phyloP scores from a whole-genome alignment of 2,888 invertebrate genomes.

The Malthinus seriepunctatus region DNA sequence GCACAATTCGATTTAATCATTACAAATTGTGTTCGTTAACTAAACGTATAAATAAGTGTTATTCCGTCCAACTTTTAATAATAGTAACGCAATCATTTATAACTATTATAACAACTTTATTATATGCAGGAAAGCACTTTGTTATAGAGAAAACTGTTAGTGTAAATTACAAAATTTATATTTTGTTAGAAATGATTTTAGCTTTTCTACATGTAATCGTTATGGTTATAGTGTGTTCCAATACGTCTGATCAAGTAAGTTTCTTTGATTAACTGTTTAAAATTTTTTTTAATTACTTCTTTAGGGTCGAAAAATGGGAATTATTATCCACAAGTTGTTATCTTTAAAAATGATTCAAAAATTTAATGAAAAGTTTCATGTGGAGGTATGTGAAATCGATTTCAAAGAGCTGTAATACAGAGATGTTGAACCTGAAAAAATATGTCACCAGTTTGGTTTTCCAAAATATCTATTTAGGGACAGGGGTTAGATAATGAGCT shows the following conservation, averaged over 20 bases:
- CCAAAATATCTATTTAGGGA: no score
- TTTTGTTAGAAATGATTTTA: conserved; percentile 1
- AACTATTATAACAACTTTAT: conserved; percentile 2
- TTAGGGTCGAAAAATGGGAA: conserved; percentile 5
- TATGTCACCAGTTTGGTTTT: no score
- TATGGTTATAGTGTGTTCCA: conserved; percentile 4
- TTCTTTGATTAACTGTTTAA: background rate
- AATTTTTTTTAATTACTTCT: background rate
- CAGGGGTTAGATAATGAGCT: no score
- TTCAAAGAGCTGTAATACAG: no score
- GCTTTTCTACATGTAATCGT: background rate
- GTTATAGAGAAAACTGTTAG: background rate
- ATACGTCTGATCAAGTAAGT: conserved; percentile 6
- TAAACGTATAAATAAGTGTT: background rate
- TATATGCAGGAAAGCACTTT: conserved; percentile 10
- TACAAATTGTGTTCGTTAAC: conserved; percentile 4
- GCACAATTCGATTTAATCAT: conserved; percentile 5
- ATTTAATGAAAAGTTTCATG: background rate
- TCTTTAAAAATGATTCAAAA: background rate
- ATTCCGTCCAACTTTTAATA: conserved; percentile 4
- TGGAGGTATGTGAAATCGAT: conserved; percentile 3
- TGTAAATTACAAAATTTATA: background rate
- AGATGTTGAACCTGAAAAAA: no score
- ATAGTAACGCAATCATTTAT: conserved; percentile 7
- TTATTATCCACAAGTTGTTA: background rate